Conservation (phyloP, 2,797 vertebrate species). For the Ctenopoma multispine region DNA sequence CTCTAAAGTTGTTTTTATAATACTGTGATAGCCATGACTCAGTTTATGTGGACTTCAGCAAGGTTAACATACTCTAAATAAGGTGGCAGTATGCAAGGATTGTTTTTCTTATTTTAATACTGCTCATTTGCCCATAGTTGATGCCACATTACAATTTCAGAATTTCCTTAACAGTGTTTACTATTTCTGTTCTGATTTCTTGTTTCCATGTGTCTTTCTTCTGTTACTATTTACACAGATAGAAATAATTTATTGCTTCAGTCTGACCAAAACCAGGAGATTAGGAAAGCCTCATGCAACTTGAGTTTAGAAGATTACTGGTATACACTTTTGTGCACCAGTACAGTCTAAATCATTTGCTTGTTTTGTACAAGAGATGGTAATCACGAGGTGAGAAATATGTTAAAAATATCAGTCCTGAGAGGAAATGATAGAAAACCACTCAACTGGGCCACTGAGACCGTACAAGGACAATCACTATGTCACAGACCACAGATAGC, state of each 20-base stretch:
- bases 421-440: constrained; percentile 29
- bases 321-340: not conserved
- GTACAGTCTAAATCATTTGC: no score
- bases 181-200: no score
- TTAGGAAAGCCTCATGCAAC: not conserved
- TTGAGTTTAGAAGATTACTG: not conserved
- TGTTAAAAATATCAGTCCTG: constrained; percentile 11
- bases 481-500: constrained; percentile 22
- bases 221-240: not conserved
- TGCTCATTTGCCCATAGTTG: no score
- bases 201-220: no score
- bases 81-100: no score
- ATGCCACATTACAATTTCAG: not conserved
- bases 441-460: constrained; percentile 16
- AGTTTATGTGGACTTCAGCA: not conserved
- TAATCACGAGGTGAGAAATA: constrained; percentile 1
- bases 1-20: not conserved
- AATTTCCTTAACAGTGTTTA: not conserved
- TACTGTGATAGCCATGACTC: not conserved
- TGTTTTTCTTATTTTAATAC: no score
- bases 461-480: constrained; percentile 56
- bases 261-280: not conserved
- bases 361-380: not conserved
- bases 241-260: not conserved
- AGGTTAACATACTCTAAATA: no score